Conservation (phyloP, 2,797 vertebrate genomes). For the Sebastes matsubarae region DNA sequence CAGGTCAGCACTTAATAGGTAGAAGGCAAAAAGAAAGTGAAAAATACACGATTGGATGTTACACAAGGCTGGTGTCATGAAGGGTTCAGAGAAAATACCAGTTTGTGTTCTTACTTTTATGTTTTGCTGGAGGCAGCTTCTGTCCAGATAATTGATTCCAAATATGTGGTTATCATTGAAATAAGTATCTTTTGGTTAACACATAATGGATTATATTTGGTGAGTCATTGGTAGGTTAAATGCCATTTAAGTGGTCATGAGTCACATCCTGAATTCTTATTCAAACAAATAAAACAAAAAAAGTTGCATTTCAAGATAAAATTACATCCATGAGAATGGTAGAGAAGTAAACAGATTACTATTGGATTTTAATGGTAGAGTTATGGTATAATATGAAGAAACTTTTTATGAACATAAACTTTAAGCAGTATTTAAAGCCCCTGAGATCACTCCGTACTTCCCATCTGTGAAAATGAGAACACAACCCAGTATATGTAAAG, state of each 20-base stretch:
- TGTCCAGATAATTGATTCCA: neutral
- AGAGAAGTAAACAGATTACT: neutral
- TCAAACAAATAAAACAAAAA: neutral
- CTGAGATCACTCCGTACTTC: neutral
- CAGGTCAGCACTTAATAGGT: neutral
- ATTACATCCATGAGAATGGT: neutral
- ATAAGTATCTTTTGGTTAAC: neutral
- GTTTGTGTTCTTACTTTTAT: neutral
- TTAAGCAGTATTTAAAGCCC: neutral
- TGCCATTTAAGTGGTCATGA: neutral
- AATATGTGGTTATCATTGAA: neutral
- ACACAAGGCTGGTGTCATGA: conserved; percentile 8
- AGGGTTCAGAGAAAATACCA: conserved; percentile 4
- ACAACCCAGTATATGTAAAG: neutral
- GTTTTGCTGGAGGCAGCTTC: neutral
- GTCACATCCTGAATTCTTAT: neutral
- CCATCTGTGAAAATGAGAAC: conserved; percentile 1
- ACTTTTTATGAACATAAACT: neutral
- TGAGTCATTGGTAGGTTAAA: neutral
- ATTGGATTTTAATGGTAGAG: neutral
- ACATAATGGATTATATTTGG: neutral
- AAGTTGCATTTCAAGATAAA: neutral
- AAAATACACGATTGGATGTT: neutral
- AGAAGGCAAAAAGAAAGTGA: neutral
- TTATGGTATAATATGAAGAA: neutral